phyloP scores from a whole-genome alignment of 2,888 invertebrate genomes.

The Campoplex nolae region DNA sequence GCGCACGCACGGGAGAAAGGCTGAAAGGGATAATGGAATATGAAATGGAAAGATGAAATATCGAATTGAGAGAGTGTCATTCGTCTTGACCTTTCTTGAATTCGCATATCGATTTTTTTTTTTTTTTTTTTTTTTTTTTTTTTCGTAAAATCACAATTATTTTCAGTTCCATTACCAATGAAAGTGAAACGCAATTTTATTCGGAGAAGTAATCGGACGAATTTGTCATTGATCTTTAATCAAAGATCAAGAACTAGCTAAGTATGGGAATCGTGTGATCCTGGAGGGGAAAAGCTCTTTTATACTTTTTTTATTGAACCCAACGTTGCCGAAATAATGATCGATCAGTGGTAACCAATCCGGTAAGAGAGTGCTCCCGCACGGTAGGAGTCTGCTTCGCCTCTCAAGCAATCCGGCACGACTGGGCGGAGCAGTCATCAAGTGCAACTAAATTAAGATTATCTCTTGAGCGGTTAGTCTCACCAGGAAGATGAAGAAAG shows the following conservation, averaged over 20 bases:
- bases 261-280: neutral
- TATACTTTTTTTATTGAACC: neutral
- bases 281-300: neutral
- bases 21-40: constrained; percentile 24
- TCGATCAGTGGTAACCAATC: neutral
- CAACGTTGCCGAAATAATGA: neutral
- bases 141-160: neutral
- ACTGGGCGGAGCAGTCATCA: neutral
- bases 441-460: neutral
- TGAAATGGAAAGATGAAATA: constrained; percentile 1
- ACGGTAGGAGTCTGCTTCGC: neutral
- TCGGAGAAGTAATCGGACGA: neutral
- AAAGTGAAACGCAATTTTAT: neutral
- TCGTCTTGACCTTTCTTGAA: neutral
- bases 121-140: neutral
- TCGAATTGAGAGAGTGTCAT: constrained; percentile 4
- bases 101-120: neutral
- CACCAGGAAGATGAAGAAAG: neutral
- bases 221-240: neutral
- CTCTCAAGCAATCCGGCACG: neutral
- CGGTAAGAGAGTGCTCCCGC: neutral
- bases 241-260: neutral
- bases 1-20: constrained; percentile 37
- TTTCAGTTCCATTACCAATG: neutral
- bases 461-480: neutral